Percentiles rank a stretch among this genome's conserved stretches.
These are phyloP conservation scores for Tiliacea citrago DNA, from an alignment of 2,888 invertebrate genomes.

Conservation along the genomic window DNA sequence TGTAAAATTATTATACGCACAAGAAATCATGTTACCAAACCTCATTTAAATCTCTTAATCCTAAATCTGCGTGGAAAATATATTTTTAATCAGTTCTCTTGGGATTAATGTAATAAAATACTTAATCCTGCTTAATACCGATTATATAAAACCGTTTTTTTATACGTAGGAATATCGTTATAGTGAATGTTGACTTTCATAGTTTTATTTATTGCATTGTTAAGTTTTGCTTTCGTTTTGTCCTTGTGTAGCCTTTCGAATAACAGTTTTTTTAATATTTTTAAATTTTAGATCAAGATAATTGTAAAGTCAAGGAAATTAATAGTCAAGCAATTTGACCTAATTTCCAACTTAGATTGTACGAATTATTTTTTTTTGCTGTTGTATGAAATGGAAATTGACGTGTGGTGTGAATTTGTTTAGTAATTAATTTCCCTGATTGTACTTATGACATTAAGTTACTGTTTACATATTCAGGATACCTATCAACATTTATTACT, in stretches of 20 bases:
- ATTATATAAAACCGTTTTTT: slow-evolving; percentile 45
- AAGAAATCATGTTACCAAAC: slow-evolving; percentile 39
- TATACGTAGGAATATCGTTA: slow-evolving; percentile 14
- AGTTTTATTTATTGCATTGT: slow-evolving; percentile 34
- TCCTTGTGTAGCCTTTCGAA: not conserved
- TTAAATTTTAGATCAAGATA: too few species aligned
- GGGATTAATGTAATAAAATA: slow-evolving; percentile 50
- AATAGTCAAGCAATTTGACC: too few species aligned
- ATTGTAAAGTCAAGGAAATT: too few species aligned
- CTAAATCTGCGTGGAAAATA: slow-evolving; percentile 59
- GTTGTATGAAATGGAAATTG: too few species aligned
- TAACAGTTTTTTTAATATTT: too few species aligned
- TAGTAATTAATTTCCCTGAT: too few species aligned
- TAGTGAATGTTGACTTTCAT: slow-evolving; percentile 33
- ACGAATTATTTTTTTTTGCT: too few species aligned
- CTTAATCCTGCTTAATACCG: slow-evolving; percentile 42
- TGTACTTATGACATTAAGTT: too few species aligned
- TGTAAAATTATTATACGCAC: not conserved
- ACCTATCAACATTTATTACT: too few species aligned
- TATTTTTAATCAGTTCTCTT: slow-evolving; percentile 53
- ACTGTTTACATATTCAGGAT: too few species aligned
- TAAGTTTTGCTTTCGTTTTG: slow-evolving; percentile 23
- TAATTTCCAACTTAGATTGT: too few species aligned
- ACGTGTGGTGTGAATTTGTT: too few species aligned
- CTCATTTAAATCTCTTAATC: slow-evolving; percentile 52